A percentile compares a stretch with the other conserved stretches of the same genome.
Conservation (phyloP, 2,888 invertebrate genomes). For the Sminthurinus aureus region DNA sequence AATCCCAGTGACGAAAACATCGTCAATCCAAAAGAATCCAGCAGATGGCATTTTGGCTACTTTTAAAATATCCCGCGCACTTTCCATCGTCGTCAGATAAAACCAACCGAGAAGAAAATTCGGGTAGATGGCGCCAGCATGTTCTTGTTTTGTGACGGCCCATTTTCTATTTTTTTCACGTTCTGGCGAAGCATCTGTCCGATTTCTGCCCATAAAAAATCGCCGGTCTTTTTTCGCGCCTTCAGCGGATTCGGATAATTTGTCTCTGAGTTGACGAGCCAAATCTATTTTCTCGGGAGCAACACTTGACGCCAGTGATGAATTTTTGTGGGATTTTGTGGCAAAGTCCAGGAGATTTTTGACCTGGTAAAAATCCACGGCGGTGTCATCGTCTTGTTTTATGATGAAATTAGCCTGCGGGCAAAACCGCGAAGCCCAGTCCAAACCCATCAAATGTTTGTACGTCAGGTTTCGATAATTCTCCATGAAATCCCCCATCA, state of each 20-base stretch:
- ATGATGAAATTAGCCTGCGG: constrained; percentile 71
- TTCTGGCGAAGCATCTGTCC: too few species aligned
- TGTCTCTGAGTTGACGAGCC: neutral
- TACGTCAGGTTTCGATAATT: constrained; percentile 80
- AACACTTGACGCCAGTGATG: too few species aligned
- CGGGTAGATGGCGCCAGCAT: constrained; percentile 71
- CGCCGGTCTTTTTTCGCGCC: too few species aligned
- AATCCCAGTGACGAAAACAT: constrained; percentile 84
- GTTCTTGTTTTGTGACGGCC: constrained; percentile 78
- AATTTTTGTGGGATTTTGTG: neutral
- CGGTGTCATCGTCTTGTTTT: constrained; percentile 84
- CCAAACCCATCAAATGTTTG: constrained; percentile 82
- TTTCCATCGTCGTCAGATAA: constrained; percentile 76
- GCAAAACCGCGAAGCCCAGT: constrained; percentile 75
- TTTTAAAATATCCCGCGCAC: constrained; percentile 67
- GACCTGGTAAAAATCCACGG: constrained; percentile 73
- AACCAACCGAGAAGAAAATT: constrained; percentile 84
- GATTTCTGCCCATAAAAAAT: constrained; percentile 28
- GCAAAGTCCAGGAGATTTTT: constrained; percentile 63
- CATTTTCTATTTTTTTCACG: constrained; percentile 86
- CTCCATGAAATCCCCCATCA: constrained; percentile 80
- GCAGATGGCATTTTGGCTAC: constrained; percentile 57
- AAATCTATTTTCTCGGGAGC: too few species aligned
- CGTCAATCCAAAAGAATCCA: constrained; percentile 92
- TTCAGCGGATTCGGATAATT: too few species aligned